Evolutionary conservation across 2,888 invertebrate genomes (phyloP).

Genomic region (Caenorhabditis sulstoni): DNA sequence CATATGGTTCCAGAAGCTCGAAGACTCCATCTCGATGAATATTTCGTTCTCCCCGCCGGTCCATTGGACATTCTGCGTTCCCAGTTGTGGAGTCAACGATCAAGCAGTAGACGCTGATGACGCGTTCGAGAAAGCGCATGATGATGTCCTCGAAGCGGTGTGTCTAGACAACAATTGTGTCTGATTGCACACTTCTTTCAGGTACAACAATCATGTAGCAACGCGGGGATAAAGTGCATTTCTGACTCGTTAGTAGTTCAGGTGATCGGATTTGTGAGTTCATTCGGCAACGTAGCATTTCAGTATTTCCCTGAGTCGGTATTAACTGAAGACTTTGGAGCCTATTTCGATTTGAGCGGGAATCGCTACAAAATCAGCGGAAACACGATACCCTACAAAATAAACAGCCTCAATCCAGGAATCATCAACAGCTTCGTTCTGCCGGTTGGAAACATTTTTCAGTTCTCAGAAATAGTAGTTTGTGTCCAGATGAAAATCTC

Average conservation of each 20-base stretch:
- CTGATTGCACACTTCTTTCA: background rate
- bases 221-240: slow-evolving; percentile 24
- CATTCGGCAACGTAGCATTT: slow-evolving; percentile 2
- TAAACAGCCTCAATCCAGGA: slow-evolving; percentile 50
- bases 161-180: slow-evolving; percentile 6
- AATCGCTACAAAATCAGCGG: slow-evolving; percentile 60
- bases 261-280: background rate
- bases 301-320: slow-evolving; percentile 63
- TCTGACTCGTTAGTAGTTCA: slow-evolving; percentile 21
- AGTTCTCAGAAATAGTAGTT: background rate
- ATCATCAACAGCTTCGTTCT: slow-evolving; percentile 39
- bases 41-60: slow-evolving; percentile 67
- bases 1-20: slow-evolving; percentile 26
- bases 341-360: slow-evolving; percentile 58
- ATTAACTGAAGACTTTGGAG: slow-evolving; percentile 61
- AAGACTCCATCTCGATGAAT: slow-evolving; percentile 19
- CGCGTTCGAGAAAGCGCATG: slow-evolving; percentile 68
- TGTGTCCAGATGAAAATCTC: slow-evolving; percentile 45
- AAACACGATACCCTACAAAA: slow-evolving; percentile 57
- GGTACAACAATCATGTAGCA: slow-evolving; percentile 34
- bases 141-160: slow-evolving; percentile 71
- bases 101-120: slow-evolving; percentile 73
- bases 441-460: slow-evolving; percentile 31
- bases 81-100: slow-evolving; percentile 72
- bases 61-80: slow-evolving; percentile 72